Evolutionary conservation across 2,888 invertebrate genomes (phyloP).

Genomic region (Thecocarcelia acutangulata): DNA sequence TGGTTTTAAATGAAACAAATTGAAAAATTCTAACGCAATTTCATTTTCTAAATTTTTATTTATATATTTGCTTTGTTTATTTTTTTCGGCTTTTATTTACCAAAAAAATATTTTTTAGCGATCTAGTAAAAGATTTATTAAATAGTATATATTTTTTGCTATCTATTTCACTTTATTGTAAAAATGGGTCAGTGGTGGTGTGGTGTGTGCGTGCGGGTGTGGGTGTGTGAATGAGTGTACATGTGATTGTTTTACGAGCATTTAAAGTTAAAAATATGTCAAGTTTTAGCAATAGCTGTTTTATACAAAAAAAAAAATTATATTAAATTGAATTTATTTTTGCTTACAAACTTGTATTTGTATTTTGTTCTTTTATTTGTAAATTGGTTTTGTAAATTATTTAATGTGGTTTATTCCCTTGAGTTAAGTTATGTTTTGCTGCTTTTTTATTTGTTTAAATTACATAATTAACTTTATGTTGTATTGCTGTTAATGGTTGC

Average conservation of each 20-base stretch:
- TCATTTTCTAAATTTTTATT: constrained; percentile 16
- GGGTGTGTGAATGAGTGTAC: background rate
- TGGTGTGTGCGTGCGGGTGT: background rate
- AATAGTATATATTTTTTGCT: background rate
- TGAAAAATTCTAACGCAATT: constrained; percentile 56
- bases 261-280: constrained; percentile 39
- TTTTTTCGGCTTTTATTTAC: constrained; percentile 21
- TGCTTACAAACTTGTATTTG: background rate
- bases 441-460: constrained; percentile 14
- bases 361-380: constrained; percentile 8
- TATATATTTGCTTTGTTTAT: constrained; percentile 1
- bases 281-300: constrained; percentile 19
- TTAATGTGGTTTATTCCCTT: constrained; percentile 46
- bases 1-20: constrained; percentile 55
- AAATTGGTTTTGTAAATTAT: constrained; percentile 49
- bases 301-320: constrained; percentile 26
- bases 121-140: constrained; percentile 24
- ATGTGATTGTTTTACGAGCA: background rate
- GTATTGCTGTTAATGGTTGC: constrained; percentile 3
- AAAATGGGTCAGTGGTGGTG: background rate
- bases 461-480: constrained; percentile 18
- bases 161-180: background rate
- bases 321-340: constrained; percentile 40
- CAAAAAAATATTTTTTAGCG: constrained; percentile 1
- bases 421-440: constrained; percentile 35